A percentile compares a stretch with the other conserved stretches of the same genome.
These are phyloP conservation scores for Myotis brandtii DNA, from an alignment of 2,113 vertebrate species.

Conservation along the genomic window DNA sequence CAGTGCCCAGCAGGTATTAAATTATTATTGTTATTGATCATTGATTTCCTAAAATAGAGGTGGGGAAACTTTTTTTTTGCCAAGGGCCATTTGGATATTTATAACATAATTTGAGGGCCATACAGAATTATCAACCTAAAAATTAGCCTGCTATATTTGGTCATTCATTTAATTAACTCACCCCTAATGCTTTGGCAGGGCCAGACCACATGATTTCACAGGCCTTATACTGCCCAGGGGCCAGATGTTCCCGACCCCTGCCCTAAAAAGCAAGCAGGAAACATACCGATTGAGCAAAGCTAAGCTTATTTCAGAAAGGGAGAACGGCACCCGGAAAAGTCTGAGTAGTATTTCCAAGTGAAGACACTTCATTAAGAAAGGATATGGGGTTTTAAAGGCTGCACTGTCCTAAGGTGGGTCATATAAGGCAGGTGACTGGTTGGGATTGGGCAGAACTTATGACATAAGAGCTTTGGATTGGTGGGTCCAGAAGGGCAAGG, in stretches of 20 bases:
- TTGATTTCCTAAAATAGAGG: not conserved
- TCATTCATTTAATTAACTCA: too few species aligned
- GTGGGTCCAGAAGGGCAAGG: not conserved
- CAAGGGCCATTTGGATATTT: too few species aligned
- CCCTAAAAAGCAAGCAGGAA: not conserved
- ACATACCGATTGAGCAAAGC: not conserved
- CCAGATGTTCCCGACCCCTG: too few species aligned
- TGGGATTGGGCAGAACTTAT: not conserved
- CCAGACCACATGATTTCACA: too few species aligned
- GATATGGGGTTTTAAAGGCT: not conserved
- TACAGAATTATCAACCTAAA: too few species aligned
- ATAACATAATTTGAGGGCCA: too few species aligned
- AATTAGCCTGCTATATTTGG: too few species aligned
- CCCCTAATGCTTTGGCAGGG: too few species aligned
- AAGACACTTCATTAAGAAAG: not conserved
- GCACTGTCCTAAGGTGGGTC: not conserved
- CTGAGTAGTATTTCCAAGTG: not conserved
- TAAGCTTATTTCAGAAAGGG: not conserved
- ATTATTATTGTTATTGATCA: not conserved
- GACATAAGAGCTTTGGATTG: not conserved
- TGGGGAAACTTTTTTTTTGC: too few species aligned
- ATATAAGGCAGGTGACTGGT: not conserved
- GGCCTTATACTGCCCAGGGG: too few species aligned
- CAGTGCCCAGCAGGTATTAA: not conserved
- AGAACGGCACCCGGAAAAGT: not conserved